A percentile compares a stretch with the other conserved stretches of the same genome.
phyloP scores from a whole-genome alignment of 2,888 invertebrate genomes.

The Acronicta aceris region DNA sequence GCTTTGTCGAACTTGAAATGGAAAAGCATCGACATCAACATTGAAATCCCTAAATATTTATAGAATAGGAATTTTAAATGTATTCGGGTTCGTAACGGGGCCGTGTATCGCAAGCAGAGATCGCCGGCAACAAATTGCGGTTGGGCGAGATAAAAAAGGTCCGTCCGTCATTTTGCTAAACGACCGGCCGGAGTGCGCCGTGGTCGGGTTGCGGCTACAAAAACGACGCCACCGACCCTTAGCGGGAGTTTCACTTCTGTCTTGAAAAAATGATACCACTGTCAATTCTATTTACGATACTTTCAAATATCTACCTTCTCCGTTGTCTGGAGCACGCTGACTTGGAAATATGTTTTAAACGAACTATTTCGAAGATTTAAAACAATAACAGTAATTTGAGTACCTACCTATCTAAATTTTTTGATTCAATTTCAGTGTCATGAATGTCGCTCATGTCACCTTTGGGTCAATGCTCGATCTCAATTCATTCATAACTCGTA shows the following conservation, averaged over 20 bases:
- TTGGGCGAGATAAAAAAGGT: slow-evolving; percentile 87
- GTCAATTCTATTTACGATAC: slow-evolving; percentile 77
- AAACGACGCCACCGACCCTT: slow-evolving; percentile 71
- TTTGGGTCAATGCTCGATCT: too few species aligned
- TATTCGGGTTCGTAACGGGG: slow-evolving; percentile 68
- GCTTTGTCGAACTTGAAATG: slow-evolving; percentile 55
- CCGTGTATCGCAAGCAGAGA: slow-evolving; percentile 82
- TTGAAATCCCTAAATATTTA: slow-evolving; percentile 76
- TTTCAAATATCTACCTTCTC: slow-evolving; percentile 60
- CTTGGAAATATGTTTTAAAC: background rate
- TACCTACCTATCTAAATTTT: too few species aligned
- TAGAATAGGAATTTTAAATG: slow-evolving; percentile 79
- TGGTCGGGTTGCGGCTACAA: slow-evolving; percentile 72
- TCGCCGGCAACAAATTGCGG: slow-evolving; percentile 87
- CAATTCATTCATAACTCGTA: too few species aligned
- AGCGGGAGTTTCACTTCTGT: slow-evolving; percentile 60
- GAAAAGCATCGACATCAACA: slow-evolving; percentile 67
- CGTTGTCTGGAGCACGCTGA: slow-evolving; percentile 39
- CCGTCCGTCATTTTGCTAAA: slow-evolving; percentile 87
- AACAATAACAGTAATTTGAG: too few species aligned
- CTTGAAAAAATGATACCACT: slow-evolving; percentile 78
- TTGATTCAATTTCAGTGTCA: too few species aligned
- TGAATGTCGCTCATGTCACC: too few species aligned
- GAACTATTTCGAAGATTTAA: slow-evolving; percentile 1
- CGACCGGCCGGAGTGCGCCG: slow-evolving; percentile 76